A percentile compares a stretch with the other conserved stretches of the same genome.
Evolutionary conservation across 2,888 invertebrate genomes (phyloP).

Genomic region (Rhingia campestris): DNA sequence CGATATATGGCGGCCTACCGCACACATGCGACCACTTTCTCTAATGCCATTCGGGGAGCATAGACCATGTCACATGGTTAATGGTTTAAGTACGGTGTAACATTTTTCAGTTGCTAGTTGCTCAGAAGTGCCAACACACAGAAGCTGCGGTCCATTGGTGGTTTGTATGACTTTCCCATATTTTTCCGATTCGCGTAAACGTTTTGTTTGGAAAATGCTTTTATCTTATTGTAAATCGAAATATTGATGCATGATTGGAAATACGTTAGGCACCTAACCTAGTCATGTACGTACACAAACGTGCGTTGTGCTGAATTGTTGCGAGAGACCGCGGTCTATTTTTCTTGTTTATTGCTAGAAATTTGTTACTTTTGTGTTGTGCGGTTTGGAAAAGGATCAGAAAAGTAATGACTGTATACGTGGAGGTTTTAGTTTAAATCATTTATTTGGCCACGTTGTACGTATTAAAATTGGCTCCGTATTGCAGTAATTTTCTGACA

Average conservation of each 20-base stretch:
- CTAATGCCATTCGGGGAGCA: constrained; percentile 60
- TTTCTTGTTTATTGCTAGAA: constrained; percentile 25
- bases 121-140: constrained; percentile 40
- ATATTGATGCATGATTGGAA: constrained; percentile 28
- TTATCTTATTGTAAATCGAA: constrained; percentile 12
- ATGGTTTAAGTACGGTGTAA: constrained; percentile 54
- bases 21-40: constrained; percentile 47
- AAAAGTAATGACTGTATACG: background rate
- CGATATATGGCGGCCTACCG: constrained; percentile 33
- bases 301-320: background rate
- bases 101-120: constrained; percentile 56
- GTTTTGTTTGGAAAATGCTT: constrained; percentile 19
- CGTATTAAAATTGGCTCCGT: no score
- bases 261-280: background rate
- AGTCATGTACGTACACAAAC: no score
- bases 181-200: constrained; percentile 13
- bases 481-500: no score
- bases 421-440: no score
- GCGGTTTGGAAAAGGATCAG: constrained; percentile 11
- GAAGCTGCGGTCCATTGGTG: constrained; percentile 16
- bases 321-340: background rate
- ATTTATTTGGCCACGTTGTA: no score
- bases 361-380: constrained; percentile 15
- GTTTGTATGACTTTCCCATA: background rate
- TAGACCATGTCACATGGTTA: constrained; percentile 58